phyloP scores from a whole-genome alignment of 2,113 vertebrate genomes.

The Prolemur simus region DNA sequence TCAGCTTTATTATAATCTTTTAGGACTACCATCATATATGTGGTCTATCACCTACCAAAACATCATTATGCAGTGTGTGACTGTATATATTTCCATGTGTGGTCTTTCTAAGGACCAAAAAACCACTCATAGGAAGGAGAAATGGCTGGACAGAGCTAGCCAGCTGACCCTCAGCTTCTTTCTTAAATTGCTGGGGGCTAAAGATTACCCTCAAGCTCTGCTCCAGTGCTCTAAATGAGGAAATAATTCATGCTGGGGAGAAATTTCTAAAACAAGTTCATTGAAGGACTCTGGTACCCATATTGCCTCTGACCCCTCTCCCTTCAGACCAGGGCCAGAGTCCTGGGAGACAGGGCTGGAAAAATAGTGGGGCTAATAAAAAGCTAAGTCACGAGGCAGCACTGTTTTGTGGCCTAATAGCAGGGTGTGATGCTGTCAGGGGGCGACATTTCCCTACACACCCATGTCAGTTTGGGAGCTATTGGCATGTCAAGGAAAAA shows the following conservation, averaged over 20 bases:
- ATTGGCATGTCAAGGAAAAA: conserved; percentile 47
- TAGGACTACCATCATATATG: background rate
- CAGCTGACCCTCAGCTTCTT: background rate
- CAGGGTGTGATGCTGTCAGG: conserved; percentile 39
- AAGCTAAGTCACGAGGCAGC: conserved; percentile 57
- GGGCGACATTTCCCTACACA: conserved; percentile 4
- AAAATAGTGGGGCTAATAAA: conserved; percentile 57
- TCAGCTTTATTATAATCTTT: background rate
- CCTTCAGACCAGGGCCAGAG: conserved; percentile 46
- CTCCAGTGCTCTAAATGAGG: background rate
- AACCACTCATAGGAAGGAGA: background rate
- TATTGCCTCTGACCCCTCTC: background rate
- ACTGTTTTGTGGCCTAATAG: conserved; percentile 45
- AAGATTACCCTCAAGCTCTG: background rate
- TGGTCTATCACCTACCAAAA: background rate
- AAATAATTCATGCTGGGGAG: conserved; percentile 27
- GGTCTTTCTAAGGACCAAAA: background rate
- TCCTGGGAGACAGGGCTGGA: conserved; percentile 45
- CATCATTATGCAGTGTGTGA: background rate
- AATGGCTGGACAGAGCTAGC: background rate
- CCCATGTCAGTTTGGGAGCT: conserved; percentile 45
- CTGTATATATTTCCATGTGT: background rate
- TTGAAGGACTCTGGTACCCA: background rate
- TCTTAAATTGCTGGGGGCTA: background rate
- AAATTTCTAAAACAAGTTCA: conserved; percentile 40